phyloP scores from a whole-genome alignment of 2,113 vertebrate genomes.

The Perca fluviatilis region DNA sequence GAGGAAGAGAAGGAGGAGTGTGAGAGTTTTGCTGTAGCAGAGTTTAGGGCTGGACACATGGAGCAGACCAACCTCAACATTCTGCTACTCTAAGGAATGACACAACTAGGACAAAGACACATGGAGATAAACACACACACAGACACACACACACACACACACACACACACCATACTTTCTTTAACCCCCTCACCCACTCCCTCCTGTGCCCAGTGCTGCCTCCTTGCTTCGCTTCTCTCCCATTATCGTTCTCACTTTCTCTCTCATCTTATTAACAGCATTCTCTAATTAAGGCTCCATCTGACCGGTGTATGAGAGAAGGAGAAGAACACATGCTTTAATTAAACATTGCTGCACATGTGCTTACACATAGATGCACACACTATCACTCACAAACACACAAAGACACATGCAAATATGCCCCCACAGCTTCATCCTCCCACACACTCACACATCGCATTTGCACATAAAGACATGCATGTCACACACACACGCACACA shows the following conservation, averaged over 20 bases:
- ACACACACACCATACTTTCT: constrained; percentile 40
- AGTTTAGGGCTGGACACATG: constrained; percentile 78
- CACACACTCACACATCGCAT: constrained; percentile 71
- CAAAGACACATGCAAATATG: constrained; percentile 75
- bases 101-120: constrained; percentile 82
- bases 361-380: constrained; percentile 56
- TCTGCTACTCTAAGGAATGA: constrained; percentile 84
- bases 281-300: constrained; percentile 87
- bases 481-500: constrained; percentile 33
- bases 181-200: constrained; percentile 49
- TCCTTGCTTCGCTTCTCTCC: constrained; percentile 41
- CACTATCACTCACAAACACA: constrained; percentile 61
- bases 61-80: constrained; percentile 83
- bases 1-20: constrained; percentile 38
- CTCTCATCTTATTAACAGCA: constrained; percentile 84
- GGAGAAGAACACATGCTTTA: constrained; percentile 81
- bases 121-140: constrained; percentile 65
- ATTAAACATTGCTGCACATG: constrained; percentile 82
- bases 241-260: constrained; percentile 65
- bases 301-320: constrained; percentile 78
- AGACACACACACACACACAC: constrained; percentile 26
- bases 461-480: constrained; percentile 78
- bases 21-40: constrained; percentile 67
- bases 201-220: constrained; percentile 39
- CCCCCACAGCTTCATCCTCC: constrained; percentile 76